Evolutionary conservation across 1,140 invertebrate genomes (phyloP).

Genomic region (Periplaneta americana): DNA sequence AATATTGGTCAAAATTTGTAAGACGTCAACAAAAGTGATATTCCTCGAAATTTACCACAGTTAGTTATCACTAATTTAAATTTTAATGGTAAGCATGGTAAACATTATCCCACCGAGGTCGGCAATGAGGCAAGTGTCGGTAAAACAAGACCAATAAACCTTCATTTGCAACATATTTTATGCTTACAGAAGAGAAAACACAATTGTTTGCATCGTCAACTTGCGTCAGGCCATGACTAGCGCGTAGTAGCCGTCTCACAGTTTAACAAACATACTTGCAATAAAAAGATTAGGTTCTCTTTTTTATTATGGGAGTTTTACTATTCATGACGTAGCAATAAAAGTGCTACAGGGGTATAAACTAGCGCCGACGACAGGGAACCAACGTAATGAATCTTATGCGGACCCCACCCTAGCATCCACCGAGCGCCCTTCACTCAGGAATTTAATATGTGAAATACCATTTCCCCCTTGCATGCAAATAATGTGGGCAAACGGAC

Average conservation of each 20-base stretch:
- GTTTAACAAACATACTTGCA: background rate
- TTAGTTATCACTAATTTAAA: too few relatives aligned
- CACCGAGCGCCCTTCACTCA: background rate
- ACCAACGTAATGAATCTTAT: background rate
- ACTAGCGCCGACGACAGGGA: background rate
- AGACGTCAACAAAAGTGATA: too few relatives aligned
- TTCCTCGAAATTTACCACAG: too few relatives aligned
- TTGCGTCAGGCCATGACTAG: background rate
- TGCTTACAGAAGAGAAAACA: background rate
- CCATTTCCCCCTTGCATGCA: background rate
- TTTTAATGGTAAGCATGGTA: too few relatives aligned
- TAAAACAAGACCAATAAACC: too few relatives aligned
- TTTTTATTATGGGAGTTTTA: too few relatives aligned
- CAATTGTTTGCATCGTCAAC: background rate
- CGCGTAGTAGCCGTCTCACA: background rate
- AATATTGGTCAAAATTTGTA: too few relatives aligned
- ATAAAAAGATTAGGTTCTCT: background rate
- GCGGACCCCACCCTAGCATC: background rate
- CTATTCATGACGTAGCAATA: background rate
- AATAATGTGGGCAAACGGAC: background rate
- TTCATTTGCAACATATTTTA: too few relatives aligned
- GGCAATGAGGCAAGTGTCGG: too few relatives aligned
- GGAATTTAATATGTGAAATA: background rate
- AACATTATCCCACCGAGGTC: too few relatives aligned
- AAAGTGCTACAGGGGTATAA: background rate